A percentile compares a stretch with the other conserved stretches of the same genome.
These are phyloP conservation scores for Acrossocheilus fasciatus DNA, from an alignment of 2,797 vertebrate genomes.

Conservation along the genomic window DNA sequence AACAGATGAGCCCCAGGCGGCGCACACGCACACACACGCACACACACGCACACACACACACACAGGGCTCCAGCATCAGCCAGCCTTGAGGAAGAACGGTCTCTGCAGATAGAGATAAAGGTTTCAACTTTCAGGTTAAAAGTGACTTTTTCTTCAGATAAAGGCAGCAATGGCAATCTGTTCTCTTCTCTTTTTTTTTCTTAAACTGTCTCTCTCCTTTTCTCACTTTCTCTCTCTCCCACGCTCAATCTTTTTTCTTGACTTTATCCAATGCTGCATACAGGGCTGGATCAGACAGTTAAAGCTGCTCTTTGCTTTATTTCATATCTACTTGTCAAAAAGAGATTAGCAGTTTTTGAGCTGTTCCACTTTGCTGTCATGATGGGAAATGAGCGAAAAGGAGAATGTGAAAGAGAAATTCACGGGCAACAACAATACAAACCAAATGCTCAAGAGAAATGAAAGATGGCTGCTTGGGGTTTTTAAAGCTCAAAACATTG, in stretches of 20 bases:
- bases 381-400: conserved; percentile 76
- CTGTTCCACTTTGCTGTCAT: conserved; percentile 75
- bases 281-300: conserved; percentile 77
- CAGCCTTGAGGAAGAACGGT: conserved; percentile 73
- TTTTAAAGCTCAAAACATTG: conserved; percentile 11
- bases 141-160: conserved; percentile 80
- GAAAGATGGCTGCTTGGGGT: conserved; percentile 19
- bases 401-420: conserved; percentile 73
- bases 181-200: conserved; percentile 62
- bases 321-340: conserved; percentile 82
- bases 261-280: conserved; percentile 60
- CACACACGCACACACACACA: conserved; percentile 62
- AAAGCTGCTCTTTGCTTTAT: conserved; percentile 74
- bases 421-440: conserved; percentile 73
- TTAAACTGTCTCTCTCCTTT: conserved; percentile 54
- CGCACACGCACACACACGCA: no score
- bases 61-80: conserved; percentile 29
- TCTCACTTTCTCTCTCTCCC: conserved; percentile 47
- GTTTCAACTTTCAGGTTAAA: conserved; percentile 82
- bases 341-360: conserved; percentile 80
- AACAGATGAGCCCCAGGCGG: conserved; percentile 68
- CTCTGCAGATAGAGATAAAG: conserved; percentile 83
- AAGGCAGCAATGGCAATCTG: conserved; percentile 72
- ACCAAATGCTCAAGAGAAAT: conserved; percentile 34
- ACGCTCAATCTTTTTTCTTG: conserved; percentile 63